Evolutionary conservation across 2,888 invertebrate genomes (phyloP).

Genomic region (Acholoe squamosa): DNA sequence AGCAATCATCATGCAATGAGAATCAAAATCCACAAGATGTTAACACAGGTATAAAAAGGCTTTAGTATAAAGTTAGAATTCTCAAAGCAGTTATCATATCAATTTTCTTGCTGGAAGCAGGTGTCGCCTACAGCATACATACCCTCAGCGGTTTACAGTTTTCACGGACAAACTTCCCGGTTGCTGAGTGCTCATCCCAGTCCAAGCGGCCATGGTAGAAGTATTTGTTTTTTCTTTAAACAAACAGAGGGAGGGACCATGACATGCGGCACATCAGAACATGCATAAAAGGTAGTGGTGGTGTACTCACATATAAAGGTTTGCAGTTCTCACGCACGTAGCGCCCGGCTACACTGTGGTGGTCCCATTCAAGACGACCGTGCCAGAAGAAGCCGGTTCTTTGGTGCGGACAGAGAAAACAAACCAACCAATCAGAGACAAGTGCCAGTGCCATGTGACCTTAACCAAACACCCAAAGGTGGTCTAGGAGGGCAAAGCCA

Average conservation of each 20-base stretch:
- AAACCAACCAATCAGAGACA: constrained; percentile 57
- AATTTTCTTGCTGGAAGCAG: background rate
- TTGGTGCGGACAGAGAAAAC: background rate
- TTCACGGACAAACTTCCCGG: constrained; percentile 97
- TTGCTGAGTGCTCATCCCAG: constrained; percentile 98
- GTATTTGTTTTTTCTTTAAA: constrained; percentile 85
- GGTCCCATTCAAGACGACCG: constrained; percentile 98
- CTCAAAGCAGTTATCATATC: too few species aligned
- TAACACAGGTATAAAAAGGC: too few species aligned
- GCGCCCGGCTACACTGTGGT: constrained; percentile 96
- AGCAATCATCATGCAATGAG: too few species aligned
- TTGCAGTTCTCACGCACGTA: constrained; percentile 99
- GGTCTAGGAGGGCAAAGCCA: background rate
- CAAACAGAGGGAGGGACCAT: constrained; percentile 41
- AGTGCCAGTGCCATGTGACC: constrained; percentile 31
- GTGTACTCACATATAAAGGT: constrained; percentile 90
- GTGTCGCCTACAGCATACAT: constrained; percentile 77
- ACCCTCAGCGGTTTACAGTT: constrained; percentile 98
- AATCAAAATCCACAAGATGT: too few species aligned
- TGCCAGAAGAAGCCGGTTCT: constrained; percentile 98
- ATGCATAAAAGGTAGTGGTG: background rate
- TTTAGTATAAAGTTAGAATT: too few species aligned
- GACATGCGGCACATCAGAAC: constrained; percentile 29
- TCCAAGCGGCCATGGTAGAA: constrained; percentile 98
- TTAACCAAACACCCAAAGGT: background rate